Percentiles rank a stretch among this genome's conserved stretches.
These are phyloP conservation scores for Enteromius mattozi DNA, from an alignment of 2,797 vertebrate genomes.

Conservation along the genomic window DNA sequence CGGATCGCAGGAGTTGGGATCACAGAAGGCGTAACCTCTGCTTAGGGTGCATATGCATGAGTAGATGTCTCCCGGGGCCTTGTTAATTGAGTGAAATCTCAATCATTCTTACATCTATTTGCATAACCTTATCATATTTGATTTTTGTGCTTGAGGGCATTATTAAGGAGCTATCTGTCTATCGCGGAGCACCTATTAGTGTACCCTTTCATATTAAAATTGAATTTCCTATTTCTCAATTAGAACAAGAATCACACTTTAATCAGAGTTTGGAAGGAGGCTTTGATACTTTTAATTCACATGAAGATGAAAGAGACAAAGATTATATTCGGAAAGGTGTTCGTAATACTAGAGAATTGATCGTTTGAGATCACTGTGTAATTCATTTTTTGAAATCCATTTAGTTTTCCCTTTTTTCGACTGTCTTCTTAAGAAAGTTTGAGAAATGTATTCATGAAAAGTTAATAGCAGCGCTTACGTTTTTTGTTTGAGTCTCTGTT, in stretches of 20 bases:
- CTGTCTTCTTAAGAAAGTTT: conserved; percentile 2
- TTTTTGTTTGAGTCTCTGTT: conserved; percentile 18
- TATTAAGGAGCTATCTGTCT: conserved; percentile 62
- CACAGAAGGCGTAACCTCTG: conserved; percentile 47
- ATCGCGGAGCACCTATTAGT: conserved; percentile 60
- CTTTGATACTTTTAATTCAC: conserved; percentile 36
- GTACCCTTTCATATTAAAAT: conserved; percentile 53
- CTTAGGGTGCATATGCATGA: conserved; percentile 56
- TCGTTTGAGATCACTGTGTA: conserved; percentile 11
- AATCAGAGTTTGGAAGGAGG: conserved; percentile 50
- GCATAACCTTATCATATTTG: conserved; percentile 64
- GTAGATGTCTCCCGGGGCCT: conserved; percentile 55
- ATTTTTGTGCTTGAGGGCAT: conserved; percentile 61
- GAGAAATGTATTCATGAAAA: conserved; percentile 12
- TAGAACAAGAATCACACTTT: conserved; percentile 53
- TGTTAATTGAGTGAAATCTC: conserved; percentile 66
- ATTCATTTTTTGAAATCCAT: not conserved
- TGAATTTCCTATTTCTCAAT: conserved; percentile 62
- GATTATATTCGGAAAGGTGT: conserved; percentile 4
- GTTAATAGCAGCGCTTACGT: not conserved
- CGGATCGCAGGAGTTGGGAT: conserved; percentile 15
- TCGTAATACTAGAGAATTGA: conserved; percentile 1
- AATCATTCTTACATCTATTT: conserved; percentile 62
- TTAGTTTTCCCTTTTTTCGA: conserved; percentile 14
- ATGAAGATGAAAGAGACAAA: conserved; percentile 36